Conservation (phyloP, 2,113 vertebrate species). For the Castor canadensis region DNA sequence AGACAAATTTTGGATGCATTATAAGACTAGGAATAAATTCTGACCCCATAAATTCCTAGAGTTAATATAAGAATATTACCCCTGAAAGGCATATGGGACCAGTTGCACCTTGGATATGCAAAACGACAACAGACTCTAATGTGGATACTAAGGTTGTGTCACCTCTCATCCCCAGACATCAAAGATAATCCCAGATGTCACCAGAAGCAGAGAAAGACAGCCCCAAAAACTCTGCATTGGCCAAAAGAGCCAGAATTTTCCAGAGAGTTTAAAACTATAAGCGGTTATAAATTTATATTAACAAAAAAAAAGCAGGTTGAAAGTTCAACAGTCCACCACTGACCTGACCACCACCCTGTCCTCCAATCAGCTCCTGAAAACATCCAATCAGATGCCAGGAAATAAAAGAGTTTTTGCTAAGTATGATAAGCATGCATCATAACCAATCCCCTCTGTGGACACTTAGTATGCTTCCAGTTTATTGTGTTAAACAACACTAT, state of each 20-base stretch:
- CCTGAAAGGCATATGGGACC: not conserved
- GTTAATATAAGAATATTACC: not conserved
- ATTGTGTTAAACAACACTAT: not conserved
- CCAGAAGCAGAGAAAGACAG: not conserved
- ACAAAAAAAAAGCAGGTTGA: not conserved
- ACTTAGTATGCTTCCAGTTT: not conserved
- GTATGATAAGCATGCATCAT: no score
- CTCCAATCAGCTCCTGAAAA: not conserved
- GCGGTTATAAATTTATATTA: no score
- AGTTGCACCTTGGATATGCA: not conserved
- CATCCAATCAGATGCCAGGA: not conserved
- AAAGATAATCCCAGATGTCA: not conserved
- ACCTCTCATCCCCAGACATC: not conserved
- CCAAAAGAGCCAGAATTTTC: not conserved
- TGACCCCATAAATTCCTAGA: not conserved
- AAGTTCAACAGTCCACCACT: not conserved
- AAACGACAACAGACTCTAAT: not conserved
- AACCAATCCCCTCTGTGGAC: not conserved
- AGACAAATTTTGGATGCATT: not conserved
- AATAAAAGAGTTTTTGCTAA: not conserved
- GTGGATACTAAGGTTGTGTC: no score
- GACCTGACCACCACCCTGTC: not conserved
- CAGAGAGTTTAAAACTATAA: not conserved
- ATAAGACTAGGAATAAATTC: not conserved
- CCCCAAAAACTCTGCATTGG: not conserved